These are phyloP conservation scores for Fundulus diaphanus DNA, from an alignment of 2,797 vertebrate genomes.

Conservation along the genomic window DNA sequence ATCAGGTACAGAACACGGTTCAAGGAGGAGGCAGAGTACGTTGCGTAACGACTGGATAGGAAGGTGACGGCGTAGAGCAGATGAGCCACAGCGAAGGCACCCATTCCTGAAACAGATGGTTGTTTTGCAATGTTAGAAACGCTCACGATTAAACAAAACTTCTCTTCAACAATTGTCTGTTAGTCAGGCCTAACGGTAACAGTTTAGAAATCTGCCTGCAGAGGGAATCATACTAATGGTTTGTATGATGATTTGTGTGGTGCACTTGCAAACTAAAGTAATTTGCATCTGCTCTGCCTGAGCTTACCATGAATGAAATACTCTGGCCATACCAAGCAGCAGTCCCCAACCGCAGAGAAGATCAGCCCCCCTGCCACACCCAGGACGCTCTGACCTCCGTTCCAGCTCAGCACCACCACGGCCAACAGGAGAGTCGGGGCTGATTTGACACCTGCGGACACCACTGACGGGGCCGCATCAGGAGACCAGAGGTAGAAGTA, in stretches of 20 bases:
- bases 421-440: conserved; percentile 81
- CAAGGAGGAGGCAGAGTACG: conserved; percentile 51
- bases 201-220: conserved; percentile 1
- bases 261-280: background rate
- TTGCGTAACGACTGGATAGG: conserved; percentile 75
- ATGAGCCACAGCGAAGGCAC: conserved; percentile 84
- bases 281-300: background rate
- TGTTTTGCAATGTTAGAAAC: background rate
- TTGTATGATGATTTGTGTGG: background rate
- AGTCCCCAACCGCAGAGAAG: conserved; percentile 84
- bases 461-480: conserved; percentile 63
- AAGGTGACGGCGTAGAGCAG: conserved; percentile 81
- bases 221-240: too few relatives aligned
- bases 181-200: background rate
- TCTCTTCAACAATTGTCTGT: background rate
- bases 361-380: conserved; percentile 82
- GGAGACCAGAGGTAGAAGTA: conserved; percentile 86
- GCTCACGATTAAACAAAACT: background rate
- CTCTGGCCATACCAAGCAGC: conserved; percentile 85
- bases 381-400: conserved; percentile 60
- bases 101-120: conserved; percentile 81
- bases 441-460: conserved; percentile 80
- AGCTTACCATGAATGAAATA: conserved; percentile 78
- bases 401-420: conserved; percentile 68
- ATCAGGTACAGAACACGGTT: conserved; percentile 58